Percentiles rank a stretch among this genome's conserved stretches.
Conservation (phyloP, 2,797 vertebrate genomes). For the Crenuchus spilurus region DNA sequence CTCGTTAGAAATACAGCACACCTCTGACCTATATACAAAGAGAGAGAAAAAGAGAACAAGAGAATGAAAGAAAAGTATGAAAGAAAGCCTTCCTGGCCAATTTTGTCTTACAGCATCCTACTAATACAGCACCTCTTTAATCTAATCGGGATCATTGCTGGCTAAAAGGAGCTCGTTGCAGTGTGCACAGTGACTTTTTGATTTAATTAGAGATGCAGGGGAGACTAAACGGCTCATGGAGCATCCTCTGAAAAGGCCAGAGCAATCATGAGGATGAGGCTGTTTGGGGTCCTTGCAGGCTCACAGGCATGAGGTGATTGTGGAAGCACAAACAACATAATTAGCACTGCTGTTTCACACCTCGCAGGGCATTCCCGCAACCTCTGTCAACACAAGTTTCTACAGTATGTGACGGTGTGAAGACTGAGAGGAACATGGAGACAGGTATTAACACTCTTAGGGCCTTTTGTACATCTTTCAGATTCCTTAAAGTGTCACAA, state of each 20-base stretch:
- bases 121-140: slow-evolving; percentile 8
- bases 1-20: too few species aligned
- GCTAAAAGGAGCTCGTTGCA: background rate
- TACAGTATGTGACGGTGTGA: background rate
- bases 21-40: too few species aligned
- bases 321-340: background rate
- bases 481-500: too few species aligned
- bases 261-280: background rate
- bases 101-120: too few species aligned
- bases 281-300: background rate
- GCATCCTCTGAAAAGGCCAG: slow-evolving; percentile 17
- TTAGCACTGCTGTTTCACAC: background rate
- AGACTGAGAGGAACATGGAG: background rate
- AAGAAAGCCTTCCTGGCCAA: background rate
- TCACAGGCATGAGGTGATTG: background rate
- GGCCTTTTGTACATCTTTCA: too few species aligned
- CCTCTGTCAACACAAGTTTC: background rate
- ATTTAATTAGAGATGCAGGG: slow-evolving; percentile 2
- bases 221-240: slow-evolving; percentile 9
- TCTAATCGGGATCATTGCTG: background rate
- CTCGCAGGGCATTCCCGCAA: background rate
- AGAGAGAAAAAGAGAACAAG: too few species aligned
- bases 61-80: too few species aligned
- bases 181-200: background rate
- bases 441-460: background rate